Conservation (phyloP, 1,140 invertebrate species). For the Listronotus bonariensis region DNA sequence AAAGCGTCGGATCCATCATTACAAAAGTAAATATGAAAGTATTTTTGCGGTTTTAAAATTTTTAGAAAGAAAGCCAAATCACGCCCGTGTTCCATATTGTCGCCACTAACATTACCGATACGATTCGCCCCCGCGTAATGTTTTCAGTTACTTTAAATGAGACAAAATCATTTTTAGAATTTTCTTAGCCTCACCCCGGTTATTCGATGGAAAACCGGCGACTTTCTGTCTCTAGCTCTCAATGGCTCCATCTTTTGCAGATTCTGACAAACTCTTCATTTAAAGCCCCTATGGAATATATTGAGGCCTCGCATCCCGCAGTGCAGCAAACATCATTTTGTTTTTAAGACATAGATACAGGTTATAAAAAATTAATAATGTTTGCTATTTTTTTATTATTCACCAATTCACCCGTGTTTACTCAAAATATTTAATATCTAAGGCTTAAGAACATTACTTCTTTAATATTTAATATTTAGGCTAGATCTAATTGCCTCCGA, state of each 20-base stretch:
- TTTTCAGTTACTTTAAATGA: constrained; percentile 13
- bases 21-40: background rate
- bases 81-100: constrained; percentile 22
- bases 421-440: too few species aligned
- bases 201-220: constrained; percentile 23
- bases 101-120: constrained; percentile 19
- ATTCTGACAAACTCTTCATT: too few species aligned
- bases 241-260: constrained; percentile 10
- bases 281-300: too few species aligned
- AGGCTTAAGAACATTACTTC: too few species aligned
- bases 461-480: too few species aligned
- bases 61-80: constrained; percentile 11
- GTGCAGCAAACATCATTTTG: too few species aligned
- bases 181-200: constrained; percentile 27
- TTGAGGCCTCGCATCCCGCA: too few species aligned
- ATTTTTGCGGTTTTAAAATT: constrained; percentile 4
- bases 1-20: constrained; percentile 9
- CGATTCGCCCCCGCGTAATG: background rate
- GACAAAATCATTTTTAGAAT: constrained; percentile 22
- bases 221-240: constrained; percentile 3
- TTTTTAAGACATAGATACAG: too few species aligned
- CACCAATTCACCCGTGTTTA: too few species aligned
- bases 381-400: too few species aligned
- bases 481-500: too few species aligned
- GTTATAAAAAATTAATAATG: too few species aligned